These are phyloP conservation scores for Hedya salicella DNA, from an alignment of 2,888 invertebrate genomes.

Conservation along the genomic window DNA sequence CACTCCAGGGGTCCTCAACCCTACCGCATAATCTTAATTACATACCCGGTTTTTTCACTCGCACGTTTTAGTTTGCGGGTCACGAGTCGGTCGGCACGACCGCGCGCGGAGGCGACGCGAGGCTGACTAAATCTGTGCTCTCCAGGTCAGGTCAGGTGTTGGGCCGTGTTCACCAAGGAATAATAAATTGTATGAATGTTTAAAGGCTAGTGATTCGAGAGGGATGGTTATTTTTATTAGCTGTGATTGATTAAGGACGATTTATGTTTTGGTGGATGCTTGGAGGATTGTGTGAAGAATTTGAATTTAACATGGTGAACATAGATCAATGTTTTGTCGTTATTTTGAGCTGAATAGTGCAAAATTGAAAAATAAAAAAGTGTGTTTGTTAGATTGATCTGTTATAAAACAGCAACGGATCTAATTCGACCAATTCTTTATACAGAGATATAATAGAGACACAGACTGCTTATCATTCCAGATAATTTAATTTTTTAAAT, in stretches of 20 bases:
- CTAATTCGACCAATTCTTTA: too few relatives aligned
- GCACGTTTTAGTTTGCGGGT: slow-evolving; percentile 59
- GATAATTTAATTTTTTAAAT: too few relatives aligned
- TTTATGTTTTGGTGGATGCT: not conserved
- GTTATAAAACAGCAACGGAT: too few relatives aligned
- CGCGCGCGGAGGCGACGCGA: slow-evolving; percentile 75
- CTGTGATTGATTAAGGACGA: slow-evolving; percentile 53
- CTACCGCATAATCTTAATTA: slow-evolving; percentile 52
- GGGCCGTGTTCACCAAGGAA: slow-evolving; percentile 61
- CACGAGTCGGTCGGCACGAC: slow-evolving; percentile 65
- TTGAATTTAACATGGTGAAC: too few relatives aligned
- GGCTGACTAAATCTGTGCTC: slow-evolving; percentile 83
- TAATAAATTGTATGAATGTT: slow-evolving; percentile 63
- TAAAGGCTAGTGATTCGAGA: slow-evolving; percentile 58
- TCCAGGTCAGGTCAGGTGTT: slow-evolving; percentile 79
- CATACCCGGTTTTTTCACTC: slow-evolving; percentile 58
- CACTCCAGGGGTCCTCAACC: slow-evolving; percentile 54
- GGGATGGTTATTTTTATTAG: slow-evolving; percentile 53
- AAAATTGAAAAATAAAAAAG: too few relatives aligned
- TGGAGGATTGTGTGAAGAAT: not conserved
- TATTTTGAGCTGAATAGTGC: too few relatives aligned
- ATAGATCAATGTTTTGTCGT: too few relatives aligned
- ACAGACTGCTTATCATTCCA: too few relatives aligned
- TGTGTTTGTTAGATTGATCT: too few relatives aligned
- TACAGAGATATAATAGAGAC: too few relatives aligned